phyloP scores from a whole-genome alignment of 2,888 invertebrate species.

The Agrochola circellaris region DNA sequence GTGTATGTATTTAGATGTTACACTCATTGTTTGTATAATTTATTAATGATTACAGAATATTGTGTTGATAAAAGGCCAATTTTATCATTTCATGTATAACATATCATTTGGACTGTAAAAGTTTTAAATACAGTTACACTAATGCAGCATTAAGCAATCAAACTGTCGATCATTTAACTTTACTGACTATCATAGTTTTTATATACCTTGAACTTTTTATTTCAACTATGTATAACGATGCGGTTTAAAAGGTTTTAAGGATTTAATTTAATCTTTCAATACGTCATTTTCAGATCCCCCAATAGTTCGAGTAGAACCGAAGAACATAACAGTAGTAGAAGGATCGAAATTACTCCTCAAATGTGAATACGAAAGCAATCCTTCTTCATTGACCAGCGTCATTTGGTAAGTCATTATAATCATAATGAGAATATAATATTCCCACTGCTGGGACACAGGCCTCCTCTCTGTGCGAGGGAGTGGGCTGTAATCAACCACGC shows the following conservation, averaged over 20 bases:
- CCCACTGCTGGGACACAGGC: background rate
- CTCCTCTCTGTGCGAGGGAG: too few species aligned
- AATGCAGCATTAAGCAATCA: background rate
- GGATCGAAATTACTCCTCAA: constrained; percentile 93
- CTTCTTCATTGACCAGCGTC: constrained; percentile 93
- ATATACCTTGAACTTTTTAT: background rate
- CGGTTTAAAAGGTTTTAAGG: background rate
- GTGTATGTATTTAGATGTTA: constrained; percentile 92
- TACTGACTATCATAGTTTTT: background rate
- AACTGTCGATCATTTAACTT: background rate
- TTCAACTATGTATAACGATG: background rate
- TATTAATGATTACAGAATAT: background rate
- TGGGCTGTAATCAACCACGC: background rate
- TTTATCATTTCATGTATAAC: background rate
- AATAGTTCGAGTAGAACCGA: constrained; percentile 94
- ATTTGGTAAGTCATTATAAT: constrained; percentile 92
- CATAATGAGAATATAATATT: background rate
- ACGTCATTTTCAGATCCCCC: constrained; percentile 93
- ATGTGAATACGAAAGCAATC: constrained; percentile 96
- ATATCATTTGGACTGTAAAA: background rate
- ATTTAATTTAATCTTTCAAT: background rate
- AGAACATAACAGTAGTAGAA: constrained; percentile 95
- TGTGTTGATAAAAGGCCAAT: background rate
- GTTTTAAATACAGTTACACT: background rate
- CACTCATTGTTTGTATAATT: background rate